These are phyloP conservation scores for Dexiosoma caninum DNA, from an alignment of 2,888 invertebrate species.

Conservation along the genomic window DNA sequence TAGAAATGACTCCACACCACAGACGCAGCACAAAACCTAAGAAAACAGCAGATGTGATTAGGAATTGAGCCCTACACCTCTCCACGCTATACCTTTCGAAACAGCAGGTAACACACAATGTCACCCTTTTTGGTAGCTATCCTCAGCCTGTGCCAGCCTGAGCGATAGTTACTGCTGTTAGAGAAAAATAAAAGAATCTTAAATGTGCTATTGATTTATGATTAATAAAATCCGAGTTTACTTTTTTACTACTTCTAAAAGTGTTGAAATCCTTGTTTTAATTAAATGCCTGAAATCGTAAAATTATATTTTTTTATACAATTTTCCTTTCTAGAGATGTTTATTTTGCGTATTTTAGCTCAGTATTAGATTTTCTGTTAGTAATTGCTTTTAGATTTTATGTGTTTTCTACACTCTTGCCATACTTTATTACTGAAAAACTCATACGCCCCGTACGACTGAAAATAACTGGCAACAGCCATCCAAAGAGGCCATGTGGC, in stretches of 20 bases:
- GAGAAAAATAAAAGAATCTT: too few relatives aligned
- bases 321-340: background rate
- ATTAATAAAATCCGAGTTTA: background rate
- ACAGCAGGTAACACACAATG: too few relatives aligned
- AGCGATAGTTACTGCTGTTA: too few relatives aligned
- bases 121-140: too few relatives aligned
- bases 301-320: background rate
- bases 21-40: too few relatives aligned
- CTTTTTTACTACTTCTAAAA: background rate
- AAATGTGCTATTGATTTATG: too few relatives aligned
- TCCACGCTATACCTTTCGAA: too few relatives aligned
- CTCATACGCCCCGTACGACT: constrained; percentile 19
- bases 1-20: too few relatives aligned
- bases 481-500: constrained; percentile 1
- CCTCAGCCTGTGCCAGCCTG: too few relatives aligned
- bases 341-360: background rate
- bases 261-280: background rate
- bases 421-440: background rate
- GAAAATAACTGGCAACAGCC: background rate
- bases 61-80: too few relatives aligned
- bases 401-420: background rate
- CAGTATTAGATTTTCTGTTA: background rate
- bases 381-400: constrained; percentile 58
- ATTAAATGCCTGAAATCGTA: background rate
- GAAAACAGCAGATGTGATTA: too few relatives aligned